Percentiles rank a stretch among this genome's conserved stretches.
Evolutionary conservation across 2,797 vertebrate species (phyloP).

Genomic region (Gallinago solitaria): DNA sequence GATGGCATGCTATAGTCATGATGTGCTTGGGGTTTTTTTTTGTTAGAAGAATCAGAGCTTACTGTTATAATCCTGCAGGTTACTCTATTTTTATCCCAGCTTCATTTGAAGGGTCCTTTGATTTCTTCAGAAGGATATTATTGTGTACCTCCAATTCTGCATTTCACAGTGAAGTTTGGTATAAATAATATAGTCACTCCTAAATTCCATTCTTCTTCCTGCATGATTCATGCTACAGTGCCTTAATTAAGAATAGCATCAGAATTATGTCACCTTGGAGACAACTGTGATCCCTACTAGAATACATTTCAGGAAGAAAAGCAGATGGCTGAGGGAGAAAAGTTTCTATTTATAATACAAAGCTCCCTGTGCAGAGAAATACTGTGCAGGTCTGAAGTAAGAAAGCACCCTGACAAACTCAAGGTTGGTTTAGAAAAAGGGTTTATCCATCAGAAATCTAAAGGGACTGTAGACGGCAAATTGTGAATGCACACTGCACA

Average conservation of each 20-base stretch:
- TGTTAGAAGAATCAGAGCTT: background rate
- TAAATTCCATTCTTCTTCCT: background rate
- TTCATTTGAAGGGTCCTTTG: background rate
- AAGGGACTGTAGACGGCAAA: background rate
- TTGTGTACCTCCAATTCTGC: background rate
- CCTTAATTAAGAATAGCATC: conserved; percentile 1
- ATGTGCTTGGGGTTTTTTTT: background rate
- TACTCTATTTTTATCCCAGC: conserved; percentile 39
- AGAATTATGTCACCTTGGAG: conserved; percentile 14
- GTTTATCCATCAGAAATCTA: background rate
- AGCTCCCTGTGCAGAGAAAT: conserved; percentile 7
- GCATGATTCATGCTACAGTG: background rate
- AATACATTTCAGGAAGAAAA: background rate
- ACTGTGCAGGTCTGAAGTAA: background rate
- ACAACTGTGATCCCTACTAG: background rate
- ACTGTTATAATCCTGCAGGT: background rate
- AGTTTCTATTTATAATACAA: conserved; percentile 4
- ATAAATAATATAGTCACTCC: background rate
- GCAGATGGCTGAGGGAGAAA: conserved; percentile 3
- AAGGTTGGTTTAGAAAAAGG: background rate
- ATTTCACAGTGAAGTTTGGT: background rate
- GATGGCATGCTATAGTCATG: background rate
- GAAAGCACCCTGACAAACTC: background rate
- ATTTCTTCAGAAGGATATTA: background rate
- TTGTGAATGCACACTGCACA: background rate